Base-by-base conservation (phyloP, 2,797 vertebrate species). In the Sparus aurata region DNA sequence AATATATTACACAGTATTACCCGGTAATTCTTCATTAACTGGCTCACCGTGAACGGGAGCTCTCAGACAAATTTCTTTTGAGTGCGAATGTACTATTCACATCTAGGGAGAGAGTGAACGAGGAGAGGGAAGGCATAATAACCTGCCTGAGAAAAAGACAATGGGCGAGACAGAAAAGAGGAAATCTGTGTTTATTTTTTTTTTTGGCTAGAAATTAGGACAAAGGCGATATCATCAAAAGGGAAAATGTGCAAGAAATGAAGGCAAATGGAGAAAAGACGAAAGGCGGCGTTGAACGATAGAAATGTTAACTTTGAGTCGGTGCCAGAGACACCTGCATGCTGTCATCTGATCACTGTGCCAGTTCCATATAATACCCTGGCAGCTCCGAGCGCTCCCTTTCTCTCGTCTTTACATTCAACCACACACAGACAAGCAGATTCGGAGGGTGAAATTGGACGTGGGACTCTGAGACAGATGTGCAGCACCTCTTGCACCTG, bases 251-350 rank as follows among this genome's bases (percentile, higher is more conserved):
- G 38, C 53, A 57, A 60, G 38, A 49, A 53, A 23, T 67, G 43
- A 54, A 72, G 46, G 85, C 58, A 79, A 84, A 66, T 43, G 6
- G 43, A 77, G 60, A 62, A 69, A 76, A 77, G 57, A 63, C 2
- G 11, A 72, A 73, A 70, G 65, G 69, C 73, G 68, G 64, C 66
- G 50, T 46, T 63, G 75, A 84, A 87, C 75, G 90, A 87, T 73
- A 65, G 68, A 76, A 77, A 79, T 75, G 63, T 90, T 85, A 88
- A 84, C 67, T 82, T 46, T 75, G 64, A 22, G 55, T 80, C 59
- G 41, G 60, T 68, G 79, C 47, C 72, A 83, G 57, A 76, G 63
- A 82, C 75, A 85, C 73, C 83, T 88, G 86, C 57, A 59, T 73
- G 60, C 77, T 71, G 80, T 73, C 60, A 72, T 82, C 75, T 76